Conservation (phyloP, 2,113 vertebrate species). For the Pelecanus crispus region DNA sequence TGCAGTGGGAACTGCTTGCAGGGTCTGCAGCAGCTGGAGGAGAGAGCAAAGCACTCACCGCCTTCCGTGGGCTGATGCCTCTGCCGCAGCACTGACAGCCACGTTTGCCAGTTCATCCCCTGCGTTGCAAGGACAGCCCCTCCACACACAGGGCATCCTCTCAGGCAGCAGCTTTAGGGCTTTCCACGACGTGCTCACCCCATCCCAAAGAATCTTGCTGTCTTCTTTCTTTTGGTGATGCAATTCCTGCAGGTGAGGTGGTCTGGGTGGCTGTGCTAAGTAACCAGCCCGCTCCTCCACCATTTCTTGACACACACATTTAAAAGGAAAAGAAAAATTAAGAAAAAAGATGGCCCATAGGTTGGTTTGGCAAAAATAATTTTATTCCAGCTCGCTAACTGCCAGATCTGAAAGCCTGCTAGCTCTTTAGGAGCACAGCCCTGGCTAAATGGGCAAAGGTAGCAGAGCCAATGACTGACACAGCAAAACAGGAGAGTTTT, state of each 20-base stretch:
- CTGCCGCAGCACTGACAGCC: not conserved
- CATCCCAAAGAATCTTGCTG: not conserved
- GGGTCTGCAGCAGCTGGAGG: not conserved
- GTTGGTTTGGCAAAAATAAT: not conserved
- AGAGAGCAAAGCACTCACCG: not conserved
- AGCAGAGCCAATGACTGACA: not conserved
- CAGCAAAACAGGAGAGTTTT: not conserved
- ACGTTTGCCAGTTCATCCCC: not conserved
- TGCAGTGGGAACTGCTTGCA: fast-evolving
- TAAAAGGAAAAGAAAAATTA: not conserved
- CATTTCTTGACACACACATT: not conserved
- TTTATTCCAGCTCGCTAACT: not conserved
- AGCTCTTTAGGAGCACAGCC: not conserved
- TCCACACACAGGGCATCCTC: not conserved
- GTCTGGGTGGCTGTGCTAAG: not conserved
- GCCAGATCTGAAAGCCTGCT: not conserved
- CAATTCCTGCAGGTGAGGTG: not conserved
- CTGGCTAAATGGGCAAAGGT: not conserved
- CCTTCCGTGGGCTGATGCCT: not conserved
- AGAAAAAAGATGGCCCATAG: not conserved
- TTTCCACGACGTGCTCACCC: not conserved
- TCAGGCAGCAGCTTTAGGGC: not conserved
- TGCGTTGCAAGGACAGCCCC: not conserved
- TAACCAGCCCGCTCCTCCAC: not conserved
- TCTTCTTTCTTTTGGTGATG: not conserved